Conservation (phyloP, 2,888 invertebrate genomes). For the Cephus sareptanus region DNA sequence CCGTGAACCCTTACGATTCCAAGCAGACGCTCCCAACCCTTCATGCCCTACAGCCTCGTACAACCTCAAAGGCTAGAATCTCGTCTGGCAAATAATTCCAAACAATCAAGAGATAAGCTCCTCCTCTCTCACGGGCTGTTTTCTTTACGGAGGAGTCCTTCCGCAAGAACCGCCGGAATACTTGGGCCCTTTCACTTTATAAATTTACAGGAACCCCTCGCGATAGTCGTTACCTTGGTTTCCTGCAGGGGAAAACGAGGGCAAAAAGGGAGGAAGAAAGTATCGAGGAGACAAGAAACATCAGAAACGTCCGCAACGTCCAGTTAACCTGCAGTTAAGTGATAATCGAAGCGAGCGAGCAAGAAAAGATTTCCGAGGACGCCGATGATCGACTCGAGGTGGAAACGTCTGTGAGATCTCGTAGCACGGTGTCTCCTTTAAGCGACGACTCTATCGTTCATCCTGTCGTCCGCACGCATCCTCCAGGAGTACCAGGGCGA, state of each 20-base stretch:
- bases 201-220: not conserved
- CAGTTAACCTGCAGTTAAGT: not conserved
- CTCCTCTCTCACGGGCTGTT: not conserved
- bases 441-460: conserved; percentile 22
- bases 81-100: not conserved
- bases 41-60: not conserved
- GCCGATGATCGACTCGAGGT: not conserved
- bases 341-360: not conserved
- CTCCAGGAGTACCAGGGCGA: not conserved
- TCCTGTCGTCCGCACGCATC: conserved; percentile 22
- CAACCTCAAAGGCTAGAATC: not conserved
- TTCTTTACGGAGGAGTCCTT: not conserved
- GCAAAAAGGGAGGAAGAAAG: no score
- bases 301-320: not conserved
- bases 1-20: not conserved
- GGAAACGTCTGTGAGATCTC: not conserved
- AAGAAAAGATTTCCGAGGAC: not conserved
- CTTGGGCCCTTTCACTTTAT: no score
- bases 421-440: conserved; percentile 7
- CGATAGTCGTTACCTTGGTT: not conserved
- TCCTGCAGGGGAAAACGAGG: not conserved
- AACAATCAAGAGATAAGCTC: not conserved
- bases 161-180: not conserved
- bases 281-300: not conserved
- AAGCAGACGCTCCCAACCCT: not conserved